Conservation (phyloP, 1,140 invertebrate genomes). For the Amphibalanus amphitrite region DNA sequence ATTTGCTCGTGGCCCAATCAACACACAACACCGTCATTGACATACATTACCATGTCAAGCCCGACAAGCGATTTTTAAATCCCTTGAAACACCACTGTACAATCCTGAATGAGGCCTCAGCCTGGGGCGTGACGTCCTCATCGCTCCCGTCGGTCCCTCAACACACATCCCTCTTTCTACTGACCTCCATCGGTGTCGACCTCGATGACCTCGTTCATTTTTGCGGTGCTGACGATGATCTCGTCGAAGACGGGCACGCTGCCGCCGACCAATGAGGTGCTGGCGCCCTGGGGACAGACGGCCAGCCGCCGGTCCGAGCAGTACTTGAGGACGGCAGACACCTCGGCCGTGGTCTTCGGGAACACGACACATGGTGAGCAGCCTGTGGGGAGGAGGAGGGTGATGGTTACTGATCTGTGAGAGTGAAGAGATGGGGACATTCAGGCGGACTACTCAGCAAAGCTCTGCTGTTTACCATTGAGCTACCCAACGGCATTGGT, state of each 20-base stretch:
- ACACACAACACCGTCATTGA: too few relatives aligned
- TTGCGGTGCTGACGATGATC: slow-evolving; percentile 64
- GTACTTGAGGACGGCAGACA: slow-evolving; percentile 65
- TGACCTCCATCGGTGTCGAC: slow-evolving; percentile 25
- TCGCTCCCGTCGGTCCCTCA: not conserved
- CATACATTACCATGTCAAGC: too few relatives aligned
- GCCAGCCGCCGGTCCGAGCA: slow-evolving; percentile 70
- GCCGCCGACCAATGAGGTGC: slow-evolving; percentile 81
- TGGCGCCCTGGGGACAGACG: slow-evolving; percentile 86
- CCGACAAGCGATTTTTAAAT: too few relatives aligned
- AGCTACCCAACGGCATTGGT: not conserved
- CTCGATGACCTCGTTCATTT: slow-evolving; percentile 62
- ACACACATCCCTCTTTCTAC: not conserved
- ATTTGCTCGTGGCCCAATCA: not conserved
- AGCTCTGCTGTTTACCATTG: not conserved
- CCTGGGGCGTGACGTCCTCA: not conserved
- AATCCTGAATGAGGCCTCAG: not conserved
- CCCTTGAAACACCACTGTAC: too few relatives aligned
- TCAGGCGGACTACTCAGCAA: too few relatives aligned
- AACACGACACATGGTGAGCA: slow-evolving; percentile 31
- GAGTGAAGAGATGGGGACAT: too few relatives aligned
- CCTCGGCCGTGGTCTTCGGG: slow-evolving; percentile 72
- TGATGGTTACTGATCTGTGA: not conserved
- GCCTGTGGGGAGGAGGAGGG: not conserved
- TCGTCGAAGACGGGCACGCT: slow-evolving; percentile 94